Conservation (phyloP, 64 coral and sea anemone genomes). For the Montipora efflorescens region DNA sequence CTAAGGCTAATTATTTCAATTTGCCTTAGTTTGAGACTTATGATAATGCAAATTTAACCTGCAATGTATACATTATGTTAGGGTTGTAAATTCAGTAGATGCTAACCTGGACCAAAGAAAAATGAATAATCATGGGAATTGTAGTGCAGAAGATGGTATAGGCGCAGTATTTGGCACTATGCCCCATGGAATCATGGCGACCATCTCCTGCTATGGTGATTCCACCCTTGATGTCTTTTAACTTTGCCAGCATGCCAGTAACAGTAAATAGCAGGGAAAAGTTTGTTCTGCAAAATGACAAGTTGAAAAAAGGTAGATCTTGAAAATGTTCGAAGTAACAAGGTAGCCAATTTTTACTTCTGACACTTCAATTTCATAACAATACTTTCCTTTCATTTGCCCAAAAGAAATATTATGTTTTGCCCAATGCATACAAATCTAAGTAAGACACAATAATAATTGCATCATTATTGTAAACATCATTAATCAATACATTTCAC, state of each 20-base stretch:
- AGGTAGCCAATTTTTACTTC: background rate
- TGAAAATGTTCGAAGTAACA: slow-evolving; percentile 4
- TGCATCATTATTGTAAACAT: no score
- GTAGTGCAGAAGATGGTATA: slow-evolving; percentile 33
- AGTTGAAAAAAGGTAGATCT: background rate
- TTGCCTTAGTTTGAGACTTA: no score
- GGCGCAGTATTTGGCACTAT: slow-evolving; percentile 4
- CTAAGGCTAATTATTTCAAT: no score
- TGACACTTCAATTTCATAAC: background rate
- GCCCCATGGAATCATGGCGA: slow-evolving; percentile 24
- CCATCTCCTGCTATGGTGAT: slow-evolving; percentile 22
- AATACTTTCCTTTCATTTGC: background rate
- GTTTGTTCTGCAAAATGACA: background rate
- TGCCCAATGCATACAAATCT: no score
- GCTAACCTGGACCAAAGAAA: slow-evolving; percentile 5
- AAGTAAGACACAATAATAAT: no score
- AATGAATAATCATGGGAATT: slow-evolving; percentile 10
- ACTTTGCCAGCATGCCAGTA: slow-evolving; percentile 15
- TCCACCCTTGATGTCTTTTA: slow-evolving; percentile 1
- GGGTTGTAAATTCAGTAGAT: background rate
- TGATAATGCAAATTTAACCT: no score
- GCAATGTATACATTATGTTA: no score
- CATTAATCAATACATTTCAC: no score
- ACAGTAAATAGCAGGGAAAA: background rate
- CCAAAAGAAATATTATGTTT: no score